Base-by-base conservation (phyloP, 2,797 vertebrate genomes). In the Ataeniobius toweri region DNA sequence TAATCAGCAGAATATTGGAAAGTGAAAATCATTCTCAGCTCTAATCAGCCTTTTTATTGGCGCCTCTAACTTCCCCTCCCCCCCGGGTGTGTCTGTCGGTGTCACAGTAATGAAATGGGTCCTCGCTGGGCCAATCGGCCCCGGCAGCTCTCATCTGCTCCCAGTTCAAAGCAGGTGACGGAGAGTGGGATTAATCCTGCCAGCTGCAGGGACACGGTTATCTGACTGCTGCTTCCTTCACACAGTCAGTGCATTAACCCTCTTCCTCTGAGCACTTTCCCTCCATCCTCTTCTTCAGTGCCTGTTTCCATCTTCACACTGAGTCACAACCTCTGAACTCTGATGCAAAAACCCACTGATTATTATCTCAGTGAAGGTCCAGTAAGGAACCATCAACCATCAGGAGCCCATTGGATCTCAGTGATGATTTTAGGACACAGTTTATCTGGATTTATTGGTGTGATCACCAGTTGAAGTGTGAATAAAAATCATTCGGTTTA, bases 121-220 rank as follows among this genome's bases (percentile, higher is more conserved):
- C 71, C 77, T 84, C 86, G 5, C 56, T 70, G 75, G 77, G 85
- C 77, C 56, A 28, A 20, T 76, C 53, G 18, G 83, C 85, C 48
- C 59, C 58, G 18, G 78, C 31, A 75, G 53, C 80, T 80, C 80
- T 91, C 80, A 75, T 85, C 80, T 83, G 77, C 79, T 77, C 77
- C 65, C 76, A 81, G 88, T 86, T 91, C 84, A 88, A 73, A 88
- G 88, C 77, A 77, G 86, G 74, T 73, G 85, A 90, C 72, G 82
- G 79, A 72, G 75, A 81, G 77, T 72, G 76, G 79, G 81, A 88
- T 90, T 85, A 89, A 89, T 81, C 72, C 83, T 77, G 70, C 67
- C 53, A 80, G 77, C 85, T 85, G 74, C 80, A 51, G 82, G 79
- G 72, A 76, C 48, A 24, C 80, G 86, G 79, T 91, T 86, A 87